These are phyloP conservation scores for Stegophylla sp. DNA, from an alignment of 2,888 invertebrate genomes.

Conservation along the genomic window DNA sequence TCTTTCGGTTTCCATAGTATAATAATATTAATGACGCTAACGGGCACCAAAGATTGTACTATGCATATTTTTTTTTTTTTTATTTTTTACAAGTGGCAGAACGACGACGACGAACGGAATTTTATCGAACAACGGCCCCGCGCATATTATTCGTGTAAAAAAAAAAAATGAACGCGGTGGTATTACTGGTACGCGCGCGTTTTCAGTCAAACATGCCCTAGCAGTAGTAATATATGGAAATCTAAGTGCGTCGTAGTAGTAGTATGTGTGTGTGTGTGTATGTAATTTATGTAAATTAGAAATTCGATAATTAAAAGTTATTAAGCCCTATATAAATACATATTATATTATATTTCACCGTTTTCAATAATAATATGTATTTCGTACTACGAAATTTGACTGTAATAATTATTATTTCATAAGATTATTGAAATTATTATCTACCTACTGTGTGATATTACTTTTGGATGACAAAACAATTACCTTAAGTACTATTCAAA, in stretches of 20 bases:
- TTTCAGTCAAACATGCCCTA: background rate
- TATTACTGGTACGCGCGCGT: background rate
- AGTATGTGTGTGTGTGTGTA: background rate
- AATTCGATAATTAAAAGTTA: constrained; percentile 17
- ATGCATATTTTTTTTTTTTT: background rate
- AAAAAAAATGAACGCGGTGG: background rate
- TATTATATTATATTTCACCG: background rate
- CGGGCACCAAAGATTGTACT: background rate
- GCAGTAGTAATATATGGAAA: constrained; percentile 12
- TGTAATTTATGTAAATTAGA: constrained; percentile 39
- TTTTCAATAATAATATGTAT: background rate
- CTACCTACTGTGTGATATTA: too few relatives aligned
- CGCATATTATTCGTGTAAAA: background rate
- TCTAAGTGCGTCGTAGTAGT: background rate
- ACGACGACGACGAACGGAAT: background rate
- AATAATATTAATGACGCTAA: background rate
- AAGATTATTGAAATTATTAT: too few relatives aligned
- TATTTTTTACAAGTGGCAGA: background rate
- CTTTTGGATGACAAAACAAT: too few relatives aligned
- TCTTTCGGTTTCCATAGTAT: too few relatives aligned
- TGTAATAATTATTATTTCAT: too few relatives aligned
- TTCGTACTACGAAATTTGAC: too few relatives aligned
- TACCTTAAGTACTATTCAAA: too few relatives aligned
- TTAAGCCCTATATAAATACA: background rate
- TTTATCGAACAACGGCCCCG: background rate